Evolutionary conservation across 2,113 vertebrate species (phyloP).

Genomic region (Dolichallabes microphthalmus): DNA sequence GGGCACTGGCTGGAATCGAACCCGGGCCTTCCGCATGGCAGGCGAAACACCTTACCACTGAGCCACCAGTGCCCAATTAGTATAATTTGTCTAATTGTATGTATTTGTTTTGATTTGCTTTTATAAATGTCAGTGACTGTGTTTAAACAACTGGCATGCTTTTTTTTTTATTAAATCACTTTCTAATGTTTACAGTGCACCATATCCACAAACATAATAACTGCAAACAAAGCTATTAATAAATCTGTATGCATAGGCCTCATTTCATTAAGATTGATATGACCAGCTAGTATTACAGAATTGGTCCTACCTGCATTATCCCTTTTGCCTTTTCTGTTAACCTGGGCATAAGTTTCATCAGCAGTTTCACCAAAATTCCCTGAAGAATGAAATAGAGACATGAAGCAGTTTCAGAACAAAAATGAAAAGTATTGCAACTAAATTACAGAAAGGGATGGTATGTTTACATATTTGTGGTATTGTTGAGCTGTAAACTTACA

Average conservation of each 20-base stretch:
- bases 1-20: too few relatives aligned
- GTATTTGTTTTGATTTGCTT: background rate
- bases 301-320: background rate
- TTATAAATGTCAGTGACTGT: background rate
- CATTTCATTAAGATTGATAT: background rate
- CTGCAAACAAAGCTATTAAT: background rate
- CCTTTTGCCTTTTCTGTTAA: background rate
- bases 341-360: conserved; percentile 14
- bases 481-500: background rate
- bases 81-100: background rate
- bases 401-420: background rate
- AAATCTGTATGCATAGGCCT: background rate
- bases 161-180: background rate
- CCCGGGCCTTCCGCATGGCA: too few relatives aligned
- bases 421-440: background rate
- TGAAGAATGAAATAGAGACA: background rate
- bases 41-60: too few relatives aligned
- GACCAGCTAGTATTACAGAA: background rate
- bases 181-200: background rate
- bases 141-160: background rate
- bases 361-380: background rate
- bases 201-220: background rate
- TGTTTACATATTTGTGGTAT: background rate
- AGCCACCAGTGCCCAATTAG: too few relatives aligned
- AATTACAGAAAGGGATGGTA: background rate